These are phyloP conservation scores for Mya arenaria DNA, from an alignment of 1,140 invertebrate species.

Conservation along the genomic window DNA sequence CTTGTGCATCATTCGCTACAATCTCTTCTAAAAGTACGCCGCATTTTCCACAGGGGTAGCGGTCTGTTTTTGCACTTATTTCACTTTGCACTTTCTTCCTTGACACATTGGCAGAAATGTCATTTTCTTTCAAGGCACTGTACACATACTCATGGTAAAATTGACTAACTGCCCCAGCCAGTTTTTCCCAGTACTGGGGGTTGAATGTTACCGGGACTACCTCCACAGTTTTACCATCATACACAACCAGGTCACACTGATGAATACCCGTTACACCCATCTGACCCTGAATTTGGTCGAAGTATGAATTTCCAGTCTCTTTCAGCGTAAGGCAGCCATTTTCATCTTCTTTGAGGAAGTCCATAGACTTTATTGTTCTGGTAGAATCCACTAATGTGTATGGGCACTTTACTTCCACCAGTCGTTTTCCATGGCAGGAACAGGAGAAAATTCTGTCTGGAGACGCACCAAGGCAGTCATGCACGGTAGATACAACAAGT, in stretches of 20 bases:
- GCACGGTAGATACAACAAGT: slow-evolving; percentile 6
- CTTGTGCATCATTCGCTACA: neutral
- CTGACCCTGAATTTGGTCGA: slow-evolving; percentile 22
- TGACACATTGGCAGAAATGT: neutral
- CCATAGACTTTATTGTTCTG: neutral
- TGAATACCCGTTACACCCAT: slow-evolving; percentile 2
- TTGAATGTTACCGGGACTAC: neutral
- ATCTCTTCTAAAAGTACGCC: neutral
- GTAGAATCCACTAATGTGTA: neutral
- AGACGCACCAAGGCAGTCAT: slow-evolving; percentile 34
- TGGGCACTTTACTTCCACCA: slow-evolving; percentile 37
- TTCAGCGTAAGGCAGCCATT: neutral
- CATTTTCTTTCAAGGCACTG: neutral
- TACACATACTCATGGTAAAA: neutral
- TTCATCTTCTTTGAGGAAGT: neutral
- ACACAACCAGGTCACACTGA: slow-evolving; percentile 35
- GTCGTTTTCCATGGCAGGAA: slow-evolving; percentile 36
- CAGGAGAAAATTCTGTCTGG: slow-evolving; percentile 34
- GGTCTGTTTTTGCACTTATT: neutral
- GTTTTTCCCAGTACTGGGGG: neutral
- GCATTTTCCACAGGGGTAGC: slow-evolving; percentile 12
- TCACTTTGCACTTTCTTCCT: neutral
- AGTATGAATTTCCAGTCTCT: neutral
- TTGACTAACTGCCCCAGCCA: neutral
- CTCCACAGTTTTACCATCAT: slow-evolving; percentile 12